Evolutionary conservation across 2,888 invertebrate genomes (phyloP), one percentile per base, ranked within the genome.

Genomic region (Phortica okadai): DNA sequence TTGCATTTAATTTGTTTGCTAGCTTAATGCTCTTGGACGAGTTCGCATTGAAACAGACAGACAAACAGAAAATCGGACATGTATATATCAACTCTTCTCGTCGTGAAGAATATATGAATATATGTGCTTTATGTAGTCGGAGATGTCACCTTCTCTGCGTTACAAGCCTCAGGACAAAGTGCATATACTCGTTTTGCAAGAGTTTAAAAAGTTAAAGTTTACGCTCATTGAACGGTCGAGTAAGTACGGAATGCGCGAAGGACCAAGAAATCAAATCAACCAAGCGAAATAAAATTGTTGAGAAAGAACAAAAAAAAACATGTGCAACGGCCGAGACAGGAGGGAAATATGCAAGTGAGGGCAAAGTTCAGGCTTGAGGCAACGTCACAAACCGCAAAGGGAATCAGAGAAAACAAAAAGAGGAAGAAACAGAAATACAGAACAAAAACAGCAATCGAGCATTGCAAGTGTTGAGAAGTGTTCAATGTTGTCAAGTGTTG

Each of bases 281-380:
- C 69, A 69, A 69, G 69, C 69, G 69, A 69, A 21, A 21, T 69
- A 69, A 69, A 50, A 16, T 6, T 62, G 25, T 5, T 25, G 86
- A 84, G 86, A 85, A 81, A 86, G 84, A 83, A 80, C 78, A 82
- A 77, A n/a, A 80, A 56, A 72, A 72, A 21, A 73, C 76, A 76
- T 73, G 66, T 64, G 6, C 41, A 21, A 21, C 21, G 21, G 21
- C 21, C 21, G 21, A 21, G 21, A 21, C 21, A 21, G 2, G 33
- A 33, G 33, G n/a, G n/a, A n/a, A n/a, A n/a, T n/a, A n/a, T 21
- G 14, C 62, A 21, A 73, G 58, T 42, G 16, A 45, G 44, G 69
- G 8, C 42, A n/a, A 44, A 16, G 69, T 69, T 69, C 69, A 11
- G 41, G 44, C 75, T 78, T 80, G 84, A 81, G 33, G 78, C 73